Percentiles rank a stretch among this genome's conserved stretches.
Conservation (phyloP, 2,113 vertebrate genomes). For the Ciconia stormi region DNA sequence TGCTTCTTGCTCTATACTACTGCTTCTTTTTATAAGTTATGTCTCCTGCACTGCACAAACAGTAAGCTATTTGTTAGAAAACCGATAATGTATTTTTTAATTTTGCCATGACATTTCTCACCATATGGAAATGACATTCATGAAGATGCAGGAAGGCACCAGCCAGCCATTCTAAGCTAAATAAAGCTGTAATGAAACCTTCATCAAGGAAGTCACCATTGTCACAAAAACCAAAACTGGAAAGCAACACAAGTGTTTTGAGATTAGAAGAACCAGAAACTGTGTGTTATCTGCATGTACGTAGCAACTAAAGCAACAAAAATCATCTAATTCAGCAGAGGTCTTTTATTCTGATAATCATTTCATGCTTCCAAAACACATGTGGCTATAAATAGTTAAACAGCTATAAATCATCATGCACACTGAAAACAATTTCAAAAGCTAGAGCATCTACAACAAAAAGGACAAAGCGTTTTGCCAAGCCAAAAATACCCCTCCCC, state of each 20-base stretch:
- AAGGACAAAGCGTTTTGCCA: background rate
- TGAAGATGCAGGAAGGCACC: background rate
- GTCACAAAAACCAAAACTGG: background rate
- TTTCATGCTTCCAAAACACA: background rate
- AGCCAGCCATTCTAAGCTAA: background rate
- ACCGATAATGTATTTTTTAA: accelerated
- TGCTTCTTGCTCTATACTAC: background rate
- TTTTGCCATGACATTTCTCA: background rate
- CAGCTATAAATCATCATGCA: background rate
- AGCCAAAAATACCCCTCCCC: background rate
- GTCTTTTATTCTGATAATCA: background rate
- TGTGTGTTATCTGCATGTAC: background rate
- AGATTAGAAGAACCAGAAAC: background rate
- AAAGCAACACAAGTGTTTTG: background rate
- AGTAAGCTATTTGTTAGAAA: background rate
- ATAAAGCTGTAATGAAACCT: constrained; percentile 26
- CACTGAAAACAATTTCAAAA: background rate
- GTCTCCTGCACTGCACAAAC: background rate
- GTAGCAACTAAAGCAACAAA: background rate
- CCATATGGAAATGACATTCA: background rate
- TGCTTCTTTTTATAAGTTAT: background rate
- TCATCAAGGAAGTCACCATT: background rate
- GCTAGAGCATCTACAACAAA: background rate
- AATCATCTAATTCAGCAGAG: background rate
- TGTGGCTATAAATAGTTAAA: background rate